These are phyloP conservation scores for Brachionus plicatilis DNA, from an alignment of 1,140 invertebrate genomes.

Conservation along the genomic window DNA sequence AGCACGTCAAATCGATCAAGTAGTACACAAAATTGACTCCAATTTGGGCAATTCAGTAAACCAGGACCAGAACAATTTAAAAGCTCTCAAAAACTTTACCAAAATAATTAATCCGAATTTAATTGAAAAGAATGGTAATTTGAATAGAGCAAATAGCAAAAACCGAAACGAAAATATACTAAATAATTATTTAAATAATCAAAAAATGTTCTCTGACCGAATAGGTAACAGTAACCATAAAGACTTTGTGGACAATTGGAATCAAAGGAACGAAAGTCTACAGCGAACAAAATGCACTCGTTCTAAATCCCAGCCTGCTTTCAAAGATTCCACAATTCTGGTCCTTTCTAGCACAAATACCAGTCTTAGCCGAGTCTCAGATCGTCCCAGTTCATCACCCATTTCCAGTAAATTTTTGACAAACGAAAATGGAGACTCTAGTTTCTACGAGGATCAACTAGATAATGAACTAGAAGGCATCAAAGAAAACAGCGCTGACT, in stretches of 20 bases:
- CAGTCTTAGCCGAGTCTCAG: neutral
- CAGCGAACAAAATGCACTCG: conserved; percentile 2
- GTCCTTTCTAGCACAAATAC: neutral
- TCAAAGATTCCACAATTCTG: neutral
- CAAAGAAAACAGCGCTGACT: neutral
- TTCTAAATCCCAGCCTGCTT: conserved; percentile 32
- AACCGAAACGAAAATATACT: neutral
- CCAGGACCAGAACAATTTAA: neutral
- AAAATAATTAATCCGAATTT: conserved; percentile 20
- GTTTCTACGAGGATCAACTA: conserved; percentile 38
- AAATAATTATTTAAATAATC: neutral
- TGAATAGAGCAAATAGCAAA: neutral
- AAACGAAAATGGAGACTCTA: conserved; percentile 22
- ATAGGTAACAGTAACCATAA: neutral
- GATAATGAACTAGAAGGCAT: conserved; percentile 37
- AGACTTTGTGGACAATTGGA: neutral
- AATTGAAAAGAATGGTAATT: neutral
- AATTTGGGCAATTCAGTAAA: neutral
- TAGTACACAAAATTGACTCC: conserved; percentile 9
- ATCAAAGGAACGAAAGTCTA: neutral
- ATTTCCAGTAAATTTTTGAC: neutral
- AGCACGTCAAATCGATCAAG: conserved; percentile 36
- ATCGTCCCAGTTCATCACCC: neutral
- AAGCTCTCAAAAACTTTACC: neutral
- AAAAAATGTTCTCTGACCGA: neutral